These are phyloP conservation scores for Cenopis cana DNA, from an alignment of 2,888 invertebrate genomes.

Conservation along the genomic window DNA sequence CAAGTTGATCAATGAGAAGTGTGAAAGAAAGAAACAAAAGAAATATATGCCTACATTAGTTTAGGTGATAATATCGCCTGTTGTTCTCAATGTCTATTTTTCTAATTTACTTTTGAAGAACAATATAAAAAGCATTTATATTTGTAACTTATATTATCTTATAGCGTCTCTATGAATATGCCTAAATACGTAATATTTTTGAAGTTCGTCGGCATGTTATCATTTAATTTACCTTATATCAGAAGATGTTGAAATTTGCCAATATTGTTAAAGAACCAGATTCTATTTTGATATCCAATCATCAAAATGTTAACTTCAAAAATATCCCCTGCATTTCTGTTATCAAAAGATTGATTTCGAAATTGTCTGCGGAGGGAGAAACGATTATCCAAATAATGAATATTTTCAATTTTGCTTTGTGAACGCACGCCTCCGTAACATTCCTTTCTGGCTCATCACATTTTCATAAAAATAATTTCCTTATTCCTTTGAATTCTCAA, in stretches of 20 bases:
- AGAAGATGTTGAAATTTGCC: neutral
- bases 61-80: neutral
- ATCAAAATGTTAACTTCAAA: neutral
- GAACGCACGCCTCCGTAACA: slow-evolving; percentile 2
- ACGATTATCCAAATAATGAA: slow-evolving; percentile 17
- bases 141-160: neutral
- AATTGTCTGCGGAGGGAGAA: slow-evolving; percentile 5
- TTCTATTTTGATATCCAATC: neutral
- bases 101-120: neutral
- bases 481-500: slow-evolving; percentile 4
- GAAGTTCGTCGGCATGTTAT: too few relatives aligned
- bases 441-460: slow-evolving; percentile 18
- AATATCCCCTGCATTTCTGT: neutral
- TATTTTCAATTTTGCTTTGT: slow-evolving; percentile 36
- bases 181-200: neutral
- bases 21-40: too few relatives aligned
- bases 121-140: neutral
- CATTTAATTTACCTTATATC: neutral
- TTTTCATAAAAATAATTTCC: slow-evolving; percentile 27
- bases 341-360: slow-evolving; percentile 26
- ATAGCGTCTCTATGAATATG: neutral
- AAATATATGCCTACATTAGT: too few relatives aligned
- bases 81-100: neutral
- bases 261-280: neutral
- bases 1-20: too few relatives aligned